Evolutionary conservation across 2,888 invertebrate species (phyloP), one percentile per base, ranked within the genome.

Genomic region (Meteorus colon): DNA sequence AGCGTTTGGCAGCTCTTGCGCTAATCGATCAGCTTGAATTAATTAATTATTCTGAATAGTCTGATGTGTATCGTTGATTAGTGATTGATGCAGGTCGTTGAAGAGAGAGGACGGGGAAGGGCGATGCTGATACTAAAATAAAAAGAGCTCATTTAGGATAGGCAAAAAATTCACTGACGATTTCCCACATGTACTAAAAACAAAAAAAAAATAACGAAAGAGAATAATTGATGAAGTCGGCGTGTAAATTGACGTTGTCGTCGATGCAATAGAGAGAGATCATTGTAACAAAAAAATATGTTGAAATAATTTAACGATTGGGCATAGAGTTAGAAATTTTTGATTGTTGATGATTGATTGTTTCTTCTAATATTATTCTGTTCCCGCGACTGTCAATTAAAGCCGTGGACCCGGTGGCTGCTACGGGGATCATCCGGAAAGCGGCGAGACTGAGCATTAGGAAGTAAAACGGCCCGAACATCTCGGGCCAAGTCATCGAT

Each of bases 371-470:
- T 84, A 80, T 84, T 82, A 79, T 86, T 74, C 79, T 85, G 74
- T 70, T 77, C 48, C 55, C 48, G 65, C 34, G 48, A 51, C 51
- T 84, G 77, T 84, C 74, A 62, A 77, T 76, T 80, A 85, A 87
- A 87, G 88, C 82, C 84, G 79, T 85, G 85, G 89, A 88, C 85
- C 88, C 89, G 83, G 88, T 89, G 84, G 89, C 89, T 84, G 89
- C 89, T 81, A 89, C 89, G 82, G 89, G 89, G 81, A 85, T 87
- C 86, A 89, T 89, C 89, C 84, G 89, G 84, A 89, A 89, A 86
- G 85, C 86, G 83, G 84, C 84, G 85, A 84, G 83, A 81, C 77
- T 87, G 86, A 84, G 81, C 77, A 84, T 83, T 85, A 84, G 84
- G 86, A 82, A 68, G 55, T 76, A 69, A 73, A 66, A 37, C 6